Base-by-base conservation (phyloP, 2,888 invertebrate genomes). In the Nipponacmea schrenckii region DNA sequence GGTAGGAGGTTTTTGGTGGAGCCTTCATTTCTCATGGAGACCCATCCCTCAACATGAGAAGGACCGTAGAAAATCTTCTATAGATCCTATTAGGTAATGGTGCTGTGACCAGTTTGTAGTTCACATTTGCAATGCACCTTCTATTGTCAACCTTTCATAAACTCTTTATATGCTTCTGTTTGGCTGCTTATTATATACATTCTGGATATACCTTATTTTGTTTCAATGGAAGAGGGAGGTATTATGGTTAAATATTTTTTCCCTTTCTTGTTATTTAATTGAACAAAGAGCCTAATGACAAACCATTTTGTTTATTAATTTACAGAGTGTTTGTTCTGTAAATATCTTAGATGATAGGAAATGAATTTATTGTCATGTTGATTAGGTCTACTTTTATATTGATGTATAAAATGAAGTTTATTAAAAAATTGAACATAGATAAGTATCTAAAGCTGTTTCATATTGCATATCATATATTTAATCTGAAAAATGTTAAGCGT, bases 21-120 rank as follows among this genome's bases (percentile, higher is more conserved):
- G 88, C 76, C 96, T 97, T 0, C 96, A 97, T 89, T 97, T 97
- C 89, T 96, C 94, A 2, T 97, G 97, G 97, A 80, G 85, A 15
- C 82, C 84, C 14, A 84, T 88, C 20, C 86, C 88, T 5, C 56
- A 81, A n/a, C 81, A 80, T 44, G 88, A 88, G 66, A 64, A 70
- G 48, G 69, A 81, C 8, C 77, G 88, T 10, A 79, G 88, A 48
- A 70, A 70, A 45, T 70, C 70, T 4, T 44, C 17, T 15, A 56
- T 66, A 14, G 70, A 70, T 26, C 70, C 70, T 14, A 70, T 70
- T 62, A 66, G 70, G 70, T 70, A 44, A 24, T 24, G 8, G 39
- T 39, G 39, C 39, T 39, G 10, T 39, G 39, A 39, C 39, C 39
- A 39, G 39, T 39, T 39, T 5, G 8, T 5, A 39, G 39, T 39